Evolutionary conservation across 2,888 invertebrate species (phyloP), one percentile per base, ranked within the genome.

Genomic region (Himalopsyche kuldschensis): DNA sequence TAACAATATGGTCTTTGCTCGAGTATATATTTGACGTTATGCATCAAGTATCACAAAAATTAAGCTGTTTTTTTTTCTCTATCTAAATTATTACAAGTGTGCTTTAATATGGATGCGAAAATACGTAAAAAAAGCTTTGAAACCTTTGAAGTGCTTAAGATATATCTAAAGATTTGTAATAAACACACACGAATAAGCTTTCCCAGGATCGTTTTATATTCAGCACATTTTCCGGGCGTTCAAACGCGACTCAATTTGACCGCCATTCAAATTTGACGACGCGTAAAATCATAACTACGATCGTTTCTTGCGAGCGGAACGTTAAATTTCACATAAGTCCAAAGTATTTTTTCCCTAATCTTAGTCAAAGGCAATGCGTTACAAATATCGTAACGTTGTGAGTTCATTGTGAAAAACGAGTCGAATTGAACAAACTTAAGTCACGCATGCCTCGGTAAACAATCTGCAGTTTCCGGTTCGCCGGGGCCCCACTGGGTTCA

Each of bases 401-500:
- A 69, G 69, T 69, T 69, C 27, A 24, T 69, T 27, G 69, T 69
- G 69, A 69, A 69, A 69, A 27, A 27, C 69, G 69, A 69, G 27
- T 69, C 27, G 27, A 69, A 69, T 69, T 27, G 69, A 69, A 69
- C 69, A 69, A 27, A 69, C 69, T 69, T 69, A 69, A 69, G 69
- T 69, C 69, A 69, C 69, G 69, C 69, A 69, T 69, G 69, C 69
- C 69, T 69, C 69, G 69, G 69, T 69, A 69, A 69, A 69, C 69
- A 69, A 69, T 69, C 69, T 69, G 69, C 69, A 69, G 69, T 69
- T 69, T 69, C 27, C 69, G 20, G 69, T 69, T 69, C 69, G 69
- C 30, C 69, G 20, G 27, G 20, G 69, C 69, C 80, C 76, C 47
- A 30, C 80, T 46, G 75, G 32, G 75, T 80, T 80, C 80, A 80